A percentile compares a stretch with the other conserved stretches of the same genome.
phyloP scores from a whole-genome alignment of 2,113 vertebrate genomes.

The Aythya baeri region DNA sequence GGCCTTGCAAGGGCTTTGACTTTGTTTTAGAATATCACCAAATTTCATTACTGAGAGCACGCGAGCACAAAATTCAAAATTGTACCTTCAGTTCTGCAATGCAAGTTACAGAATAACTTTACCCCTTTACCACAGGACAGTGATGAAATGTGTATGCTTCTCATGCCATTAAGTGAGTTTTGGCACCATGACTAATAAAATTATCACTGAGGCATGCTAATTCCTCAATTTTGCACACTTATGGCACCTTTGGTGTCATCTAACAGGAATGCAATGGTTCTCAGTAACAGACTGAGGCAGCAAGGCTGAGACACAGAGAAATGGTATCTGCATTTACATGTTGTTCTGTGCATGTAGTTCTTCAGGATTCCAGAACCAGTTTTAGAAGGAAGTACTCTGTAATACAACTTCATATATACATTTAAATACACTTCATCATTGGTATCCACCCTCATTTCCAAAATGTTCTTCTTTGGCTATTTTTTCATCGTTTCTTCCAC shows the following conservation, averaged over 20 bases:
- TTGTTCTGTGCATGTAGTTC: fast-evolving
- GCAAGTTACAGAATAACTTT: fast-evolving
- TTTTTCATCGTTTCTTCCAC: background rate
- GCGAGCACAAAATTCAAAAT: background rate
- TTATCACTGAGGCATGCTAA: background rate
- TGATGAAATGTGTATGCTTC: background rate
- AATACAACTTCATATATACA: background rate
- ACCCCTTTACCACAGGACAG: background rate
- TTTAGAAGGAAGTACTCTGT: background rate
- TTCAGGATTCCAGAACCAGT: background rate
- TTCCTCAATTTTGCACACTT: background rate
- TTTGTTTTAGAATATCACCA: background rate
- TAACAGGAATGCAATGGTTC: background rate
- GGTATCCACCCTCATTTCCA: background rate
- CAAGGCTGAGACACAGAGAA: background rate
- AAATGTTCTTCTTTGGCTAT: background rate
- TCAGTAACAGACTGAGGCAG: background rate
- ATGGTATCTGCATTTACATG: background rate
- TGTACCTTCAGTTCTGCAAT: background rate
- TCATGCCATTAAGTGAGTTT: background rate
- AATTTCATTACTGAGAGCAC: background rate
- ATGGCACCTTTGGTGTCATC: background rate
- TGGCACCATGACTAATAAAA: background rate
- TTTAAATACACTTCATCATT: background rate
- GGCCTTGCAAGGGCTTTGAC: background rate